Conservation (phyloP, 2,888 invertebrate genomes). For the Xanthia togata region DNA sequence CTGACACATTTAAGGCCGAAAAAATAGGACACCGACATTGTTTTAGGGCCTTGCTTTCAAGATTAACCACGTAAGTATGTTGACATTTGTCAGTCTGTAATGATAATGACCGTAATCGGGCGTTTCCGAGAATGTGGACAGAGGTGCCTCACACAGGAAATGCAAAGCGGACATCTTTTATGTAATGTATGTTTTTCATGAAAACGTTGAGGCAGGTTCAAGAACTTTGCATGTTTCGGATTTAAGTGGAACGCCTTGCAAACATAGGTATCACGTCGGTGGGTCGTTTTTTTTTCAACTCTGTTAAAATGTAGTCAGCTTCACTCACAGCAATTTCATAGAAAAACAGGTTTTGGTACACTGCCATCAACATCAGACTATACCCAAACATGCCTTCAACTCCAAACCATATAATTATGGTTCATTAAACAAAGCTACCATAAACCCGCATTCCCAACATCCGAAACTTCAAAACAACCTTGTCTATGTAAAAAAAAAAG, state of each 20-base stretch:
- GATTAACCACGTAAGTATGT: conserved; percentile 63
- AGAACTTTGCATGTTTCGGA: not conserved
- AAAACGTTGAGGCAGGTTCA: conserved; percentile 42
- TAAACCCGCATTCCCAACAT: conserved; percentile 61
- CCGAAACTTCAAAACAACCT: conserved; percentile 70
- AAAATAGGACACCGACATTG: conserved; percentile 37
- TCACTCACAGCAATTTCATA: conserved; percentile 48
- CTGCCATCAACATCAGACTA: conserved; percentile 49
- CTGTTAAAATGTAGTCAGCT: conserved; percentile 14
- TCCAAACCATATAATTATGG: conserved; percentile 66
- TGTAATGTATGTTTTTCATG: conserved; percentile 33
- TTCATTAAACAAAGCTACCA: conserved; percentile 70
- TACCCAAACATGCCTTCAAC: conserved; percentile 61
- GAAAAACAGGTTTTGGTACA: conserved; percentile 55
- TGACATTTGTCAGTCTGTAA: conserved; percentile 66
- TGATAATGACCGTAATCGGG: conserved; percentile 67
- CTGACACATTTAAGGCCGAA: conserved; percentile 21
- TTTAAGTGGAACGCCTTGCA: not conserved
- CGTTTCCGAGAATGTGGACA: conserved; percentile 66
- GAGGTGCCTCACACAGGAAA: conserved; percentile 59
- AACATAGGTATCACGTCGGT: not conserved
- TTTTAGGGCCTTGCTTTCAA: conserved; percentile 58
- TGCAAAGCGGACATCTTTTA: conserved; percentile 37
- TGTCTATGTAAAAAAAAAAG: conserved; percentile 74
- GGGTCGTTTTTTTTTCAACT: not conserved